Conservation (phyloP, 2,888 invertebrate genomes). For the Rhodophaea formosa region DNA sequence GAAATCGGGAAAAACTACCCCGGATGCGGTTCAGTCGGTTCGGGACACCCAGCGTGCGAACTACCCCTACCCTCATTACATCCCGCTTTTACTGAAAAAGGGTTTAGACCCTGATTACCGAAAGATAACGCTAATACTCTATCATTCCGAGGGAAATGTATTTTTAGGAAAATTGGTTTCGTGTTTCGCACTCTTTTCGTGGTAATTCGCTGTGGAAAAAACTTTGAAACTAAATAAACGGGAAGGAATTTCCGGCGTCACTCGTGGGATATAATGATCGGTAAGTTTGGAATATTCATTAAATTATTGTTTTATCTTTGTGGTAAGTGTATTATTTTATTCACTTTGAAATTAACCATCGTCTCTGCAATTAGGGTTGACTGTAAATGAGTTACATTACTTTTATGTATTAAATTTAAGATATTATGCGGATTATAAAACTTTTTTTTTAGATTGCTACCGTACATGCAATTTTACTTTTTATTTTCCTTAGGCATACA, state of each 20-base stretch:
- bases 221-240: conserved; percentile 63
- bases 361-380: too few relatives aligned
- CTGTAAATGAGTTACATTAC: too few relatives aligned
- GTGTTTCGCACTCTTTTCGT: conserved; percentile 13
- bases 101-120: conserved; percentile 13
- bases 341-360: too few relatives aligned
- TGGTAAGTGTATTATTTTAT: too few relatives aligned
- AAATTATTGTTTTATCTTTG: too few relatives aligned
- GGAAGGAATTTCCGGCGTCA: conserved; percentile 55
- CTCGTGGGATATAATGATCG: conserved; percentile 67
- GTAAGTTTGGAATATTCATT: conserved; percentile 52
- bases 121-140: conserved; percentile 6
- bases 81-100: conserved; percentile 9
- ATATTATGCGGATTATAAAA: too few relatives aligned
- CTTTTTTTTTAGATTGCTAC: too few relatives aligned
- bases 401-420: too few relatives aligned
- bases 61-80: conserved; percentile 38
- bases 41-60: conserved; percentile 61
- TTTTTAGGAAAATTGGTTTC: conserved; percentile 21
- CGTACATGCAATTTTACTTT: too few relatives aligned
- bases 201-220: conserved; percentile 33
- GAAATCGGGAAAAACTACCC: conserved; percentile 65
- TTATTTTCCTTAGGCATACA: too few relatives aligned
- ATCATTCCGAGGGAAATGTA: conserved; percentile 15
- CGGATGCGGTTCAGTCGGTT: conserved; percentile 70